phyloP scores from a whole-genome alignment of 2,888 invertebrate species.

The Calephelis perditalis region DNA sequence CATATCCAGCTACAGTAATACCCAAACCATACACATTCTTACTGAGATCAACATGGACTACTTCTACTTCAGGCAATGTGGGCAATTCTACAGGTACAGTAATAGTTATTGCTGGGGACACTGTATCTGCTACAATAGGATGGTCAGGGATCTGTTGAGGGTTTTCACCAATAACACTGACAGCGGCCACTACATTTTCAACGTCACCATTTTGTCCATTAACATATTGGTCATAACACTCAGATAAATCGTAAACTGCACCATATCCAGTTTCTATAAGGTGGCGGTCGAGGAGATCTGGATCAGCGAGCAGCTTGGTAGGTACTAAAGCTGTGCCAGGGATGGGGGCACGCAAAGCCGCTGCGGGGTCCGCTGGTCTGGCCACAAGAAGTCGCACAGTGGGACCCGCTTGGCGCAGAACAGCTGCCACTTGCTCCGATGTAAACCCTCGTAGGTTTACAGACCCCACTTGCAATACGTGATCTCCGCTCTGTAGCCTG shows the following conservation, averaged over 20 bases:
- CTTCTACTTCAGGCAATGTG: slow-evolving; percentile 92
- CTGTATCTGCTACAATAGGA: slow-evolving; percentile 50
- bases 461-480: slow-evolving; percentile 96
- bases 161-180: slow-evolving; percentile 66
- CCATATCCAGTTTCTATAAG: slow-evolving; percentile 87
- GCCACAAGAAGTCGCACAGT: slow-evolving; percentile 95
- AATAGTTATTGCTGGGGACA: slow-evolving; percentile 69
- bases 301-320: slow-evolving; percentile 93
- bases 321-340: slow-evolving; percentile 95
- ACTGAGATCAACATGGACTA: slow-evolving; percentile 91
- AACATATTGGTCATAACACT: slow-evolving; percentile 59
- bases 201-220: slow-evolving; percentile 55
- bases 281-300: slow-evolving; percentile 92
- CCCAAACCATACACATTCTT: slow-evolving; percentile 96
- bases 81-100: slow-evolving; percentile 75
- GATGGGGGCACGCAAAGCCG: slow-evolving; percentile 85
- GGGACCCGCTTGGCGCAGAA: slow-evolving; percentile 86
- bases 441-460: slow-evolving; percentile 97
- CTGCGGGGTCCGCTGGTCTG: slow-evolving; percentile 92
- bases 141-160: slow-evolving; percentile 61
- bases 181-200: slow-evolving; percentile 58
- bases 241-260: slow-evolving; percentile 72
- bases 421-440: slow-evolving; percentile 91
- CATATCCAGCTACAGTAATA: slow-evolving; percentile 97
- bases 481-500: slow-evolving; percentile 97